Percentiles rank a stretch among this genome's conserved stretches.
Evolutionary conservation across 2,797 vertebrate species (phyloP).

Genomic region (Remorina albescens): DNA sequence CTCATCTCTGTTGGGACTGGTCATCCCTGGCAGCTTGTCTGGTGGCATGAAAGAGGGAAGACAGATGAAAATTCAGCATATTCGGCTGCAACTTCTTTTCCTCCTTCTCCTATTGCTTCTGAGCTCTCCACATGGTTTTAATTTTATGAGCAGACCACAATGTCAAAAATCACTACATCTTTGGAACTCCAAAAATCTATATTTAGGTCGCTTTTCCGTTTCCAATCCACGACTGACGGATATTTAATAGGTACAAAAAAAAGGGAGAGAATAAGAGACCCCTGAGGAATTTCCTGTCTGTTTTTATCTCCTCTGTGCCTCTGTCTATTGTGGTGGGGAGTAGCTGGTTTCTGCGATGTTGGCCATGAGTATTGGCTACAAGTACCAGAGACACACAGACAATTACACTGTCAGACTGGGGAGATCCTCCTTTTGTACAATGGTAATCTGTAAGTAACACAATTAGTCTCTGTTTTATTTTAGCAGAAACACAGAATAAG

Average conservation of each 20-base stretch:
- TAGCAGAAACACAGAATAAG: constrained; percentile 7
- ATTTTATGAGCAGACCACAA: constrained; percentile 44
- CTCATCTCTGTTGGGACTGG: constrained; percentile 44
- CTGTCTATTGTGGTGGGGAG: constrained; percentile 58
- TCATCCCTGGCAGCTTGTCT: constrained; percentile 46
- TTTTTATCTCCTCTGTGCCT: constrained; percentile 57
- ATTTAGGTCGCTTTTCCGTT: constrained; percentile 29
- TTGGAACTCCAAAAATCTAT: constrained; percentile 29
- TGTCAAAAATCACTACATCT: constrained; percentile 54
- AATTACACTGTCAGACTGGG: constrained; percentile 48
- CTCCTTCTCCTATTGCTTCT: constrained; percentile 28
- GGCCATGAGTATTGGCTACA: constrained; percentile 40
- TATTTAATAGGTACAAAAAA: constrained; percentile 31
- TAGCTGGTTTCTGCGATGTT: constrained; percentile 61
- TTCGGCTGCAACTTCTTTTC: constrained; percentile 23
- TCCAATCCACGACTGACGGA: constrained; percentile 31
- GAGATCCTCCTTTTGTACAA: constrained; percentile 44
- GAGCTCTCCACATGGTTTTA: constrained; percentile 51
- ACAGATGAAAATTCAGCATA: constrained; percentile 40
- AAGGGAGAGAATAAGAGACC: constrained; percentile 15
- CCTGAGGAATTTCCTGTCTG: constrained; percentile 37
- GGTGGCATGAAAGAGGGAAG: constrained; percentile 31
- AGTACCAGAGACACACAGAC: constrained; percentile 52
- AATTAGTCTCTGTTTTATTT: constrained; percentile 30
- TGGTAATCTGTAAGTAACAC: constrained; percentile 5